Evolutionary conservation across 2,888 invertebrate species (phyloP).

Genomic region (Andricus curvator): DNA sequence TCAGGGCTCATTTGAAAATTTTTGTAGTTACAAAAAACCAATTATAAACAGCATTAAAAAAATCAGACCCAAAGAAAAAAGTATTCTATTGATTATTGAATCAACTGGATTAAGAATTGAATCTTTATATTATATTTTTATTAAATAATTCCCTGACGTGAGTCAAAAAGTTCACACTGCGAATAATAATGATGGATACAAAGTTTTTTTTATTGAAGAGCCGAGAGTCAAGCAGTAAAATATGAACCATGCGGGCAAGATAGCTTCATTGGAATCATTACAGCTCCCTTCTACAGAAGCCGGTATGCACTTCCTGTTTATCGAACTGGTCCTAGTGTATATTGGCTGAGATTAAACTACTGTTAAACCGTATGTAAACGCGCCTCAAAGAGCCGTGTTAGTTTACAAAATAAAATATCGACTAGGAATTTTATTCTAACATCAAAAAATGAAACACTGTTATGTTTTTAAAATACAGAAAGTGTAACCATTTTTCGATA

Average conservation of each 20-base stretch:
- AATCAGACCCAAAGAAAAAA: too few relatives aligned
- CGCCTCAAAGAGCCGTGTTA: neutral
- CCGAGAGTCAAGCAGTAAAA: constrained; percentile 2
- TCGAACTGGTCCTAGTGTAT: neutral
- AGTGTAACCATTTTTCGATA: too few relatives aligned
- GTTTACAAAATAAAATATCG: neutral
- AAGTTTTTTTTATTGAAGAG: constrained; percentile 4
- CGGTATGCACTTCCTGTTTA: constrained; percentile 34
- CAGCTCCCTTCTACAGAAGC: constrained; percentile 31
- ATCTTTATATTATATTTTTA: neutral
- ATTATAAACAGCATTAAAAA: too few relatives aligned
- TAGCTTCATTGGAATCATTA: constrained; percentile 23
- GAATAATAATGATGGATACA: neutral
- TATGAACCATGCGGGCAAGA: constrained; percentile 23
- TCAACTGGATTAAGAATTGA: neutral
- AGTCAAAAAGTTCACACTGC: neutral
- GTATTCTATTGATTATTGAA: too few relatives aligned
- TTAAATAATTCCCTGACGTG: neutral
- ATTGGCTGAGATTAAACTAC: neutral
- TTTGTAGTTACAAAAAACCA: too few relatives aligned
- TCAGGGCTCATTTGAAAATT: too few relatives aligned
- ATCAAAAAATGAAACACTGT: too few relatives aligned
- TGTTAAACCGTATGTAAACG: neutral
- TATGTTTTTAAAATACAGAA: too few relatives aligned
- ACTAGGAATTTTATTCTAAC: neutral